Evolutionary conservation across 2,888 invertebrate genomes (phyloP).

Genomic region (Schrankia costaestrigalis): DNA sequence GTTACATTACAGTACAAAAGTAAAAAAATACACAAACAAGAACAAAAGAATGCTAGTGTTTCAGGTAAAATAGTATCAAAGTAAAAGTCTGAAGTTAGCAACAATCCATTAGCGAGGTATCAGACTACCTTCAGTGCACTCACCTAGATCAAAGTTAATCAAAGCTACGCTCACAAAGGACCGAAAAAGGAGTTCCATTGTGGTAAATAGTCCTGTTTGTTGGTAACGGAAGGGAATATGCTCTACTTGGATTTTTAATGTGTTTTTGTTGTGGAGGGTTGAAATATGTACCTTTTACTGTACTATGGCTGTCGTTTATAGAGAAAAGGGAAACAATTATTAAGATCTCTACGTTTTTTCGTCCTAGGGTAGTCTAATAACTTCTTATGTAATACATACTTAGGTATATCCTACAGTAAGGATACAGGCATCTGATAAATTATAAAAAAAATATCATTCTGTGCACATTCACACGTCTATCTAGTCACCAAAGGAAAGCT

Average conservation of each 20-base stretch:
- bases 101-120: conserved; percentile 65
- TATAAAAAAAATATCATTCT: too few species aligned
- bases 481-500: too few species aligned
- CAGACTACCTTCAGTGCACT: conserved; percentile 48
- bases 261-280: too few species aligned
- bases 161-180: conserved; percentile 73
- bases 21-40: background rate
- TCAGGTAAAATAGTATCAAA: conserved; percentile 44
- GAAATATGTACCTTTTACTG: too few species aligned
- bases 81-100: conserved; percentile 33
- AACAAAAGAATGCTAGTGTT: conserved; percentile 16
- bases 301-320: too few species aligned
- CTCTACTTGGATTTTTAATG: conserved; percentile 40
- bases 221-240: conserved; percentile 16
- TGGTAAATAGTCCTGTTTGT: conserved; percentile 49
- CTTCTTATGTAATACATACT: too few species aligned
- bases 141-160: conserved; percentile 81
- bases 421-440: too few species aligned
- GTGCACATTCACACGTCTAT: too few species aligned
- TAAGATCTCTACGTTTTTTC: too few species aligned
- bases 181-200: conserved; percentile 73
- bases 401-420: too few species aligned
- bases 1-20: background rate
- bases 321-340: too few species aligned
- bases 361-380: too few species aligned